Percentiles rank a stretch among this genome's conserved stretches.
These are phyloP conservation scores for Bellardia pandia DNA, from an alignment of 2,888 invertebrate genomes.

Conservation along the genomic window DNA sequence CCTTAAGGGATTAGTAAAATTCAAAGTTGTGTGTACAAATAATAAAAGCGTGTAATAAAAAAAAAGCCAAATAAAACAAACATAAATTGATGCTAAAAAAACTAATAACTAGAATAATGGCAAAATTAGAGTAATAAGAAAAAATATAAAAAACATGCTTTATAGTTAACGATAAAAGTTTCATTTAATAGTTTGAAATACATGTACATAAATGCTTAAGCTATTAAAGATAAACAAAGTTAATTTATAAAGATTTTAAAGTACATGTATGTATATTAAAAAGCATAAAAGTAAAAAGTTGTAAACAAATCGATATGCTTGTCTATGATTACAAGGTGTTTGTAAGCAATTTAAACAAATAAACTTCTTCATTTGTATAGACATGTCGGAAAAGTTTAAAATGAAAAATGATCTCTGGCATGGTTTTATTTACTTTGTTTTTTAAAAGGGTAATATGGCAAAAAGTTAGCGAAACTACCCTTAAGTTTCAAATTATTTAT, in stretches of 20 bases:
- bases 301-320: slow-evolving; percentile 9
- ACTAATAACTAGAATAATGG: background rate
- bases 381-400: background rate
- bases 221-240: slow-evolving; percentile 4
- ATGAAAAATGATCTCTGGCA: background rate
- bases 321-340: slow-evolving; percentile 18
- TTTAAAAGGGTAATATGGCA: background rate
- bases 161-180: slow-evolving; percentile 27
- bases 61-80: background rate
- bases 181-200: background rate
- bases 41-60: background rate
- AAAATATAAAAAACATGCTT: background rate
- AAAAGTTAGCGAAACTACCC: background rate
- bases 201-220: background rate
- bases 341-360: background rate
- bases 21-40: background rate
- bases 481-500: slow-evolving; percentile 3
- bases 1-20: slow-evolving; percentile 27
- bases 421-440: background rate
- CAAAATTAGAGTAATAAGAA: background rate
- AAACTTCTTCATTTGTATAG: background rate
- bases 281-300: background rate
- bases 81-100: background rate
- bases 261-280: background rate
- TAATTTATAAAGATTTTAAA: background rate